Conservation (phyloP, 2,888 invertebrate genomes). For the Dysmachus trigonus region DNA sequence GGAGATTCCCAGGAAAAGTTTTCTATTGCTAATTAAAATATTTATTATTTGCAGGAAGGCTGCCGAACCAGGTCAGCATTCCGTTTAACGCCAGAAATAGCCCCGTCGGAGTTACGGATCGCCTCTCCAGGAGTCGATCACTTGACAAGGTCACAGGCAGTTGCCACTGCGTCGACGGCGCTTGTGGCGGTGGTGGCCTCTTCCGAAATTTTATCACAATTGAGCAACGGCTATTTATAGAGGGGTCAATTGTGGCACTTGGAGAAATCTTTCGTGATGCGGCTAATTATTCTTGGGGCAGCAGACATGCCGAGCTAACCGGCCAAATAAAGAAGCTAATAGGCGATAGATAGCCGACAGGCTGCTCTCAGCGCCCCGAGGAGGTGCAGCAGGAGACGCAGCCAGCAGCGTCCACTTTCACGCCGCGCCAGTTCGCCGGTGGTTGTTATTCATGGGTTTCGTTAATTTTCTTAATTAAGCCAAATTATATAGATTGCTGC, state of each 20-base stretch:
- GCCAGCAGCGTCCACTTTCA: neutral
- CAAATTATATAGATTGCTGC: slow-evolving; percentile 63
- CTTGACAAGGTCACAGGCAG: slow-evolving; percentile 9
- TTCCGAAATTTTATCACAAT: slow-evolving; percentile 24
- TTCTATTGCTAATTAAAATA: slow-evolving; percentile 14
- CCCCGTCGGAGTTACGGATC: neutral
- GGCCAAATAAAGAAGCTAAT: neutral
- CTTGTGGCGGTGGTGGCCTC: neutral
- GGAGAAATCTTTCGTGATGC: slow-evolving; percentile 18
- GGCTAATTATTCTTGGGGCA: neutral
- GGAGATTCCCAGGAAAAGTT: neutral
- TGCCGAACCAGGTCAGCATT: neutral
- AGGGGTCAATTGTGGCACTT: slow-evolving; percentile 15
- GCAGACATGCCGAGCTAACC: neutral
- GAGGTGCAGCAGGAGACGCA: neutral
- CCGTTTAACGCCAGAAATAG: neutral
- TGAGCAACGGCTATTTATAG: slow-evolving; percentile 33
- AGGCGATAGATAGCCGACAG: neutral
- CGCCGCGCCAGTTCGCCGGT: neutral
- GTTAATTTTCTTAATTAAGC: slow-evolving; percentile 58
- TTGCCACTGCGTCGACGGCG: neutral
- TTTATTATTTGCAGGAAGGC: slow-evolving; percentile 17
- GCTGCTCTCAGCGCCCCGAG: neutral
- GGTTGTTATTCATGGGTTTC: slow-evolving; percentile 32
- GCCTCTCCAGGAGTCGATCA: neutral